phyloP scores from a whole-genome alignment of 2,797 vertebrate species.

The Ctenopoma multispine region DNA sequence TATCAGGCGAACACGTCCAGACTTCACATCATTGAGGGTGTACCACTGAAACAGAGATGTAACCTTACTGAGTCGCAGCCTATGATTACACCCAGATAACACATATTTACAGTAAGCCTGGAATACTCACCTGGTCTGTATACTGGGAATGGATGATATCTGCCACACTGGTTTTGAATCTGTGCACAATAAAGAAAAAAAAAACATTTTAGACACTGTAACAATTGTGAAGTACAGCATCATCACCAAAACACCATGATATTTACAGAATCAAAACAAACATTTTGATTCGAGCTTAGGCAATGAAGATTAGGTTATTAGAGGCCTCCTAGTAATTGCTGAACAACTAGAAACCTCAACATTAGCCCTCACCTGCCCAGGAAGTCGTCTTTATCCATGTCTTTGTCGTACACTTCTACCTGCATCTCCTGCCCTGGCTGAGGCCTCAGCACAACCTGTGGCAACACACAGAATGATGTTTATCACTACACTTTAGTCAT shows the following conservation, averaged over 20 bases:
- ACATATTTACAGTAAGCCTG: not conserved
- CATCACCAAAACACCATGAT: not conserved
- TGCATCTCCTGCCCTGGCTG: constrained; percentile 86
- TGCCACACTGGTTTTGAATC: constrained; percentile 84
- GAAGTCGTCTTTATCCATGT: constrained; percentile 93
- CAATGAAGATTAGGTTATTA: not conserved
- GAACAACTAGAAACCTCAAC: not conserved
- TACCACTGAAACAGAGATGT: constrained; percentile 85
- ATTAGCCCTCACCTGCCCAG: constrained; percentile 86
- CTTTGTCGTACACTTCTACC: constrained; percentile 91
- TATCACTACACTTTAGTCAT: not conserved
- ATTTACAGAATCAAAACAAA: not conserved
- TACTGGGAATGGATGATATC: constrained; percentile 83
- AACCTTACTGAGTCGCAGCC: constrained; percentile 11
- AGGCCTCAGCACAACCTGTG: constrained; percentile 85
- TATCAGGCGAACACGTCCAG: constrained; percentile 88
- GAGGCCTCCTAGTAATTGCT: not conserved
- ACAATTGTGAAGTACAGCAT: not conserved
- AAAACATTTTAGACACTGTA: not conserved
- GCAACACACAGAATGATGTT: not conserved
- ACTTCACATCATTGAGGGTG: constrained; percentile 87
- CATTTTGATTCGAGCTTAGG: not conserved
- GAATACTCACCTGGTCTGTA: constrained; percentile 84
- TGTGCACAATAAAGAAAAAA: constrained; percentile 56
- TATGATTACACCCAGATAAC: not conserved